Percentiles rank a stretch among this genome's conserved stretches.
Conservation (phyloP, 2,797 vertebrate genomes). For the Acipenser transmontanus region DNA sequence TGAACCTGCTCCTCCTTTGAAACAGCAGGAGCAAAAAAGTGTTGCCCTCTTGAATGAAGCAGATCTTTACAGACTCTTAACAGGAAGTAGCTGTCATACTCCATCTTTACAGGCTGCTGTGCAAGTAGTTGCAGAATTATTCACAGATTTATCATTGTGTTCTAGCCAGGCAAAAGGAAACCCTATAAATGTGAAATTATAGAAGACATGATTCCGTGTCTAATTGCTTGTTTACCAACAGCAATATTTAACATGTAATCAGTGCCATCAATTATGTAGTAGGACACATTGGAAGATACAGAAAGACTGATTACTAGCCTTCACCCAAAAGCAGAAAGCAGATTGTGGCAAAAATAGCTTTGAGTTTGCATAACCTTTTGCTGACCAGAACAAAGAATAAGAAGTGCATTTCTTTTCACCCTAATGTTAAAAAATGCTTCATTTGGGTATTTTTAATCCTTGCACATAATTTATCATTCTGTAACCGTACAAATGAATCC, state of each 20-base stretch:
- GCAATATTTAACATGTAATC: constrained; percentile 2
- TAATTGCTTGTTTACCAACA: not conserved
- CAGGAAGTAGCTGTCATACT: too few species aligned
- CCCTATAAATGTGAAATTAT: too few species aligned
- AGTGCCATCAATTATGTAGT: too few species aligned
- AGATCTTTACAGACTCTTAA: too few species aligned
- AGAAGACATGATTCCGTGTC: not conserved
- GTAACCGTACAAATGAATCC: not conserved
- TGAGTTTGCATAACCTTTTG: constrained; percentile 56
- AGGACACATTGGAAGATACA: constrained; percentile 30
- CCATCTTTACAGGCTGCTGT: too few species aligned
- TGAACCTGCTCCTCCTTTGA: too few species aligned
- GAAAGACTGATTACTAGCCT: constrained; percentile 51
- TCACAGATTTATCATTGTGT: too few species aligned
- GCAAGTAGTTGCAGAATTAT: too few species aligned
- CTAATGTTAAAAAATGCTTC: not conserved
- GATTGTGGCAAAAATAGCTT: constrained; percentile 45
- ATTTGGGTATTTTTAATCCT: not conserved
- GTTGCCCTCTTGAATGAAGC: too few species aligned
- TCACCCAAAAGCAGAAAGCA: constrained; percentile 20
- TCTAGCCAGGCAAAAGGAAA: too few species aligned
- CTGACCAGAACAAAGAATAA: constrained; percentile 25
- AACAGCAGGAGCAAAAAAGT: too few species aligned
- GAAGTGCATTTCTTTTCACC: not conserved
- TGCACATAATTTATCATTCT: not conserved